Base-by-base conservation (phyloP, 2,113 vertebrate genomes). In the Thoracochromis brauschi region DNA sequence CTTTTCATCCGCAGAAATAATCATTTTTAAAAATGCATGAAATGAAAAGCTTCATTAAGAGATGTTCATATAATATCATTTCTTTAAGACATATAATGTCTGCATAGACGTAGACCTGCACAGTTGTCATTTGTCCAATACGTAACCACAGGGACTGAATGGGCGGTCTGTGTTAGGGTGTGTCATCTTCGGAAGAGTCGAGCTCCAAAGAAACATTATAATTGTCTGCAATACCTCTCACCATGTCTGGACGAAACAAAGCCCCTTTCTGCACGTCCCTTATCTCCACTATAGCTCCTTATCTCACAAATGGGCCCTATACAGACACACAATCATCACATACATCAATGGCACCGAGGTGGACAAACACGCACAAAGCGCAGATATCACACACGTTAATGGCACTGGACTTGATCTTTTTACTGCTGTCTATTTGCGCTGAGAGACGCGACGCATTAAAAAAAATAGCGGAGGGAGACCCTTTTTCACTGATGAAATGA, bases 331-430 rank as follows among this genome's bases (percentile, higher is more conserved):
- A 91, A 91, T 92, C 85, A 88, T 89, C 83, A 88, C 88, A 91
- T 92, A 81, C 87, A 94, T 94, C 91, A 90, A n/a, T 80, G 83
- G 85, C 88, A 85, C 86, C 81, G 4, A 81, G 82, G 54, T 89
- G 90, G 89, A 92, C 88, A 94, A 90, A 91, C 83, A 83, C 73
- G 78, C 91, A 93, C 85, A 89, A 85, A 82, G 60, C 63, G 35
- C 87, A 91, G 87, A 81, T 85, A 86, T 84, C 86, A 89, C 85
- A 26, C 88, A 81, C 87, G 19, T 87, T 91, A 92, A 88, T 92
- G 87, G 87, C 38, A 65, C 86, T 85, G 89, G 90, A 94, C 91
- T 94, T 91, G 92, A 95, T 94, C 88, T 92, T 94, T 95, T 90
- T 91, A 85, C 91, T 38, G 89, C 57, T 40, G 78, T 94, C 90